Evolutionary conservation across 2,113 vertebrate species (phyloP).

Genomic region (Aegotheles bennettii): DNA sequence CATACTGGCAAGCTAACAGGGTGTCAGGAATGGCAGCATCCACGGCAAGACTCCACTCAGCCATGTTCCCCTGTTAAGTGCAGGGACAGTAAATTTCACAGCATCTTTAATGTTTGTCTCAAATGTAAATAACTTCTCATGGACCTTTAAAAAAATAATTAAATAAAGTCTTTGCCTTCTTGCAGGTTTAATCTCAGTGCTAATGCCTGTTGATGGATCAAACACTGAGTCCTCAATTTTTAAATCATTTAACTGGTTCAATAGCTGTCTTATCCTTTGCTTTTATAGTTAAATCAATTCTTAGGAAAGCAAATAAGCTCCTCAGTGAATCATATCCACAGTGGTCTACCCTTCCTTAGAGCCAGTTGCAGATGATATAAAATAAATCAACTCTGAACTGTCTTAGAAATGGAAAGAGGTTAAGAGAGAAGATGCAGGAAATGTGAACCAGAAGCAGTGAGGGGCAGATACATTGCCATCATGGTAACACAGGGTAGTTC

Average conservation of each 20-base stretch:
- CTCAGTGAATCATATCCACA: not conserved
- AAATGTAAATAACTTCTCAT: slow-evolving; percentile 21
- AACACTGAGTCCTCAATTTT: not conserved
- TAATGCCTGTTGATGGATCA: slow-evolving; percentile 14
- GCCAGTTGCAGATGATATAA: not conserved
- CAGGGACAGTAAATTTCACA: slow-evolving; percentile 32
- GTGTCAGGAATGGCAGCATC: not conserved
- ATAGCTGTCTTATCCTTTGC: slow-evolving; percentile 21
- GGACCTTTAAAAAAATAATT: not conserved
- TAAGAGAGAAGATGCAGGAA: not conserved
- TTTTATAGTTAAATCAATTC: slow-evolving; percentile 61
- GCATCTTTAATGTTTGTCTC: slow-evolving; percentile 20
- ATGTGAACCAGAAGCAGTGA: not conserved
- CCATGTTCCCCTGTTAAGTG: not conserved
- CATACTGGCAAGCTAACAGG: not conserved
- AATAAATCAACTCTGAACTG: slow-evolving; percentile 26
- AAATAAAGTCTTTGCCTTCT: not conserved
- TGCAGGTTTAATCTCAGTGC: not conserved
- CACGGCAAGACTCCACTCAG: not conserved
- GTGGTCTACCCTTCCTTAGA: not conserved
- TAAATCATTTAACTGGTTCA: slow-evolving; percentile 34
- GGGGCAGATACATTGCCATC: not conserved
- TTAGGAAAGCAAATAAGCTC: slow-evolving; percentile 22
- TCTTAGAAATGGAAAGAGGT: not conserved
- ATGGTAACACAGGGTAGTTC: not conserved